Conservation (phyloP, 2,797 vertebrate species). For the Scyliorhinus canicula region DNA sequence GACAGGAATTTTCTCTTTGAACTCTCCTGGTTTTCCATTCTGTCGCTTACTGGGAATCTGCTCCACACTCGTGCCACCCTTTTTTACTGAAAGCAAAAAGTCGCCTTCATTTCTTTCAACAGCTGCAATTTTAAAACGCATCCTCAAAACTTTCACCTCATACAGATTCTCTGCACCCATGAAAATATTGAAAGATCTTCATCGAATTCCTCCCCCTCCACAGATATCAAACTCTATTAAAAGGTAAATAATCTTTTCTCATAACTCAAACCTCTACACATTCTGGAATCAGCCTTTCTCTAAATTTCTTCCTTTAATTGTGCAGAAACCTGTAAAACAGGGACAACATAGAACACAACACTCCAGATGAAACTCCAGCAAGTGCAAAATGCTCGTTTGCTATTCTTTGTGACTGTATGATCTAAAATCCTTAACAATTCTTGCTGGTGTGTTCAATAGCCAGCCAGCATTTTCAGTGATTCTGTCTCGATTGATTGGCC, state of each 20-base stretch:
- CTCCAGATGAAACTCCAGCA: too few species aligned
- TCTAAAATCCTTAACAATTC: neutral
- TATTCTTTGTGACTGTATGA: neutral
- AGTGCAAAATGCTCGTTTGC: neutral
- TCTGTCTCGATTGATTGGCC: neutral
- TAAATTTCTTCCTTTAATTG: neutral
- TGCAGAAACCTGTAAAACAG: neutral
- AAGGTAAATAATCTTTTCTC: neutral
- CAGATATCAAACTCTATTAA: neutral
- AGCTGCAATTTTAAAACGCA: neutral
- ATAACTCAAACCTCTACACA: neutral
- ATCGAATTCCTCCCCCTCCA: neutral
- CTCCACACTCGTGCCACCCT: neutral
- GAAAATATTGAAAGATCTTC: neutral
- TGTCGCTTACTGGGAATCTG: neutral
- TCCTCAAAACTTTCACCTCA: neutral
- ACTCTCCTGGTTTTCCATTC: neutral
- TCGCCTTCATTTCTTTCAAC: neutral
- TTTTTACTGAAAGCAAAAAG: neutral
- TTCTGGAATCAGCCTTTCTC: neutral
- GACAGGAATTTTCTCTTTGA: neutral
- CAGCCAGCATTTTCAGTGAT: neutral
- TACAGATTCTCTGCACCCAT: neutral
- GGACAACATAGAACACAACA: neutral
- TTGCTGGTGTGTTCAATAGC: neutral